These are phyloP conservation scores for Calypte anna DNA, from an alignment of 2,113 vertebrate species.

Conservation along the genomic window DNA sequence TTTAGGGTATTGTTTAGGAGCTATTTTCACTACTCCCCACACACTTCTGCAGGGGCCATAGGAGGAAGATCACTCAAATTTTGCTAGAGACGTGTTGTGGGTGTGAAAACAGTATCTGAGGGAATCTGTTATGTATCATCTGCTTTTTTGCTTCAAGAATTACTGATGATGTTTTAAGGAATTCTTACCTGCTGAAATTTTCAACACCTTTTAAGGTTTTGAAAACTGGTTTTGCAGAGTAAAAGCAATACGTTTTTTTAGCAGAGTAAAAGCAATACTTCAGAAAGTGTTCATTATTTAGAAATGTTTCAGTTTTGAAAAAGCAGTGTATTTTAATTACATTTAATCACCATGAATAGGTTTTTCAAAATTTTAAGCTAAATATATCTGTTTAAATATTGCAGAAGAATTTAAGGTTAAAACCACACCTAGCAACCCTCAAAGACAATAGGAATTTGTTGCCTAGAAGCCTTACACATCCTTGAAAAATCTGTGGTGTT, in stretches of 20 bases:
- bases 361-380: neutral
- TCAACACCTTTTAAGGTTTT: neutral
- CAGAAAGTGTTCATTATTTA: neutral
- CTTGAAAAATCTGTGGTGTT: neutral
- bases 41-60: neutral
- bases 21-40: neutral
- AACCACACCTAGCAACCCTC: no score
- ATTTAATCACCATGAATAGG: neutral
- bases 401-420: neutral
- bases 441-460: neutral
- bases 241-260: neutral
- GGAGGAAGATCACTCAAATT: neutral
- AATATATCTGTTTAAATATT: neutral
- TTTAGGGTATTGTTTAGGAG: conserved; percentile 26
- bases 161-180: neutral
- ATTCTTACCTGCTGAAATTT: neutral
- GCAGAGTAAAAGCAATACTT: neutral
- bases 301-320: neutral
- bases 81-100: neutral
- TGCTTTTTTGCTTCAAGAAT: neutral
- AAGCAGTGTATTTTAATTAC: neutral
- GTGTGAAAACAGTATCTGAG: neutral
- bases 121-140: neutral
- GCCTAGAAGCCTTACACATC: neutral
- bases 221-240: neutral